phyloP scores from a whole-genome alignment of 1,140 invertebrate species.

The Apis dorsata region DNA sequence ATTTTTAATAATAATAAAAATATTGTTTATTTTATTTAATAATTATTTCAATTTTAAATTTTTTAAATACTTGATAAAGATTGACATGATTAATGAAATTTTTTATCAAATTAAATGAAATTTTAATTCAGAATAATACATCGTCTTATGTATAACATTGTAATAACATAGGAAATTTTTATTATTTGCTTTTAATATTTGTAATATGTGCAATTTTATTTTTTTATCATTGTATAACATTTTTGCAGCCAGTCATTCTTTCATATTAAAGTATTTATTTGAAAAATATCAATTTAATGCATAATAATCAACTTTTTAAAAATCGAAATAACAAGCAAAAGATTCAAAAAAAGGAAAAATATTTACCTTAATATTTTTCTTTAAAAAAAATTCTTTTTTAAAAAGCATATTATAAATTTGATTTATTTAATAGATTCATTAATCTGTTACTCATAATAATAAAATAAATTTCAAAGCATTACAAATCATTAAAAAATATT shows the following conservation, averaged over 20 bases:
- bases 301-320: constrained; percentile 5
- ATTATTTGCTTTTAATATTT: constrained; percentile 41
- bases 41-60: too few relatives aligned
- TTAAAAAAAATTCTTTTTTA: not conserved
- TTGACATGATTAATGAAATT: not conserved
- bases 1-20: too few relatives aligned
- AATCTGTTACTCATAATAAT: constrained; percentile 2
- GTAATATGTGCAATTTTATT: constrained; percentile 41
- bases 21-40: too few relatives aligned
- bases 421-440: not conserved
- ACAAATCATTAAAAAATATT: constrained; percentile 21
- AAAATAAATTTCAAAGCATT: constrained; percentile 7
- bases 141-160: constrained; percentile 9
- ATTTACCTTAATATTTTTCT: not conserved
- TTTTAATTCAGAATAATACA: constrained; percentile 1
- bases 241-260: constrained; percentile 31
- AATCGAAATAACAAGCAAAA: constrained; percentile 2
- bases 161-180: constrained; percentile 23
- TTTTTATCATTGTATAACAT: not conserved
- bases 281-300: constrained; percentile 25
- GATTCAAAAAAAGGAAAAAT: not conserved
- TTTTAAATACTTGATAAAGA: not conserved
- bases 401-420: constrained; percentile 16
- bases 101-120: not conserved
- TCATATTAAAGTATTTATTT: constrained; percentile 35